Percentiles rank a stretch among this genome's conserved stretches.
phyloP scores from a whole-genome alignment of 2,797 vertebrate genomes.

The Spinibarbus caldwelli region DNA sequence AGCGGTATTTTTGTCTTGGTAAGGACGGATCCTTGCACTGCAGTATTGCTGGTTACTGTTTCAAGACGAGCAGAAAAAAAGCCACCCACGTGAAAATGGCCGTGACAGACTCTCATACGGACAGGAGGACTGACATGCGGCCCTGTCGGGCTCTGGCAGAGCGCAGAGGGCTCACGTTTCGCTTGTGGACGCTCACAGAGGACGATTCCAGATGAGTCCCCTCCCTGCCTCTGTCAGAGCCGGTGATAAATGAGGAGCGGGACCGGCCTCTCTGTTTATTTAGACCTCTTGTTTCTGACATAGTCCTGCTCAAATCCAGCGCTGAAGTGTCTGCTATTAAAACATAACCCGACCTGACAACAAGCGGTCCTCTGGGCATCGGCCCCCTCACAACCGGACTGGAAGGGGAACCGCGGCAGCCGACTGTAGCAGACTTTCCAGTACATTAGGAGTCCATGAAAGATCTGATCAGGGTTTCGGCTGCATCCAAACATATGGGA shows the following conservation, averaged over 20 bases:
- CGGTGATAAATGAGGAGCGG: conserved; percentile 87
- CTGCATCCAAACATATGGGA: conserved; percentile 84
- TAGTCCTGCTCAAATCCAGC: conserved; percentile 82
- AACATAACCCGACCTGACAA: conserved; percentile 90
- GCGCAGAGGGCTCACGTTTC: conserved; percentile 59
- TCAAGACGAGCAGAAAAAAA: background rate
- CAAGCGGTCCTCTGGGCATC: conserved; percentile 85
- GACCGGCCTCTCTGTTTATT: conserved; percentile 83
- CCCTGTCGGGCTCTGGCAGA: conserved; percentile 56
- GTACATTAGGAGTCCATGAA: conserved; percentile 92
- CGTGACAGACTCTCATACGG: conserved; percentile 1
- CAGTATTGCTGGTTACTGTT: background rate
- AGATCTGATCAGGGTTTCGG: conserved; percentile 79
- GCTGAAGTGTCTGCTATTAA: conserved; percentile 85
- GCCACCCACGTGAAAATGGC: conserved; percentile 7
- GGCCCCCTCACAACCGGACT: conserved; percentile 40
- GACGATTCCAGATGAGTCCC: conserved; percentile 76
- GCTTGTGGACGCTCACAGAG: conserved; percentile 58
- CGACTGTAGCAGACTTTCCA: conserved; percentile 88
- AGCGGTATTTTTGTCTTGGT: background rate
- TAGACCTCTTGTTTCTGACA: conserved; percentile 88
- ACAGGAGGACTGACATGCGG: conserved; percentile 25
- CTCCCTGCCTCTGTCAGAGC: conserved; percentile 71
- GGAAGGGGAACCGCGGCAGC: conserved; percentile 78
- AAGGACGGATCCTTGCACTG: no score